These are phyloP conservation scores for Brachypteracias leptosomus DNA, from an alignment of 2,113 vertebrate genomes.

Conservation along the genomic window DNA sequence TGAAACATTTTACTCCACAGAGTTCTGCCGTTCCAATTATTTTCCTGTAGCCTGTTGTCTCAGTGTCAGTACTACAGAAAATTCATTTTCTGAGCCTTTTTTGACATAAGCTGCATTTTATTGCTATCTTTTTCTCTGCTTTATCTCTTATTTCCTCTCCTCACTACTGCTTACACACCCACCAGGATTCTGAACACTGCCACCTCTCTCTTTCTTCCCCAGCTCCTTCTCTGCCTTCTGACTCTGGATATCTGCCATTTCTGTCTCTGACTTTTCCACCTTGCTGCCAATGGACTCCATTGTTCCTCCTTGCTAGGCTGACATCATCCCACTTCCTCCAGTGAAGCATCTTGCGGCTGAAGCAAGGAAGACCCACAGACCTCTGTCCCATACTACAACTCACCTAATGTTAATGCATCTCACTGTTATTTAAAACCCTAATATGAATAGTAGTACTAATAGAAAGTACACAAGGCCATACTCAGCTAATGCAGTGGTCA, in stretches of 20 bases:
- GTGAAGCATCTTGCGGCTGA: accelerated
- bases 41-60: not conserved
- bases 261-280: not conserved
- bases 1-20: not conserved
- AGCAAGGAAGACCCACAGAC: not conserved
- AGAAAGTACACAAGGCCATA: not conserved
- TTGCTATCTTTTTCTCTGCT: not conserved
- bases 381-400: not conserved
- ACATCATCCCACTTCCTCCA: not conserved
- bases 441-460: not conserved
- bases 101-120: not conserved
- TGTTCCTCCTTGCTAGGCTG: not conserved
- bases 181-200: not conserved
- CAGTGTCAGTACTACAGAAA: not conserved
- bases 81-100: not conserved
- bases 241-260: not conserved
- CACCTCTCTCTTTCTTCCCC: not conserved
- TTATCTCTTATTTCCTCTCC: not conserved
- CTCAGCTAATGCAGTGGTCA: not conserved
- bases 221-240: not conserved
- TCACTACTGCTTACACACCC: not conserved
- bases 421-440: no score
- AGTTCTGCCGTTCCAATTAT: not conserved
- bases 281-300: not conserved
- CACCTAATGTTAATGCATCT: not conserved